Percentiles rank a stretch among this genome's conserved stretches.
Conservation (phyloP, 2,888 invertebrate genomes). For the Labia minor region DNA sequence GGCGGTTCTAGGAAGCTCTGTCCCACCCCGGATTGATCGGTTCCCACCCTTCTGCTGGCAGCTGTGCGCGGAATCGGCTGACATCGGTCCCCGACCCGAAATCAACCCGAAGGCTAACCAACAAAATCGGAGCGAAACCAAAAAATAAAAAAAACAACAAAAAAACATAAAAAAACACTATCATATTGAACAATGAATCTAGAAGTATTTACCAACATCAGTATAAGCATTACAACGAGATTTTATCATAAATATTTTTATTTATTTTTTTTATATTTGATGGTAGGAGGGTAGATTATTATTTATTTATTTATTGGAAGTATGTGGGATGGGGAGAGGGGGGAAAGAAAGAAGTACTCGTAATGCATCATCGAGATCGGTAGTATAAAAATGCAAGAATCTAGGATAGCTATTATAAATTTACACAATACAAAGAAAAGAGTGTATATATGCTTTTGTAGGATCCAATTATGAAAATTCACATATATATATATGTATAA, state of each 20-base stretch:
- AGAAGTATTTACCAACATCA: background rate
- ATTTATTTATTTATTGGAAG: too few relatives aligned
- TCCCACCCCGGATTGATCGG: background rate
- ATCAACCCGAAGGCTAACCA: background rate
- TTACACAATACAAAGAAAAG: background rate
- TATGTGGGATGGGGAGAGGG: too few relatives aligned
- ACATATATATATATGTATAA: too few relatives aligned
- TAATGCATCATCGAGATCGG: background rate
- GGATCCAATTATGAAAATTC: too few relatives aligned
- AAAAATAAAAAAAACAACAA: background rate
- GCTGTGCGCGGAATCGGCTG: background rate
- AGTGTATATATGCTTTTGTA: too few relatives aligned
- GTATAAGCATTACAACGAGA: background rate
- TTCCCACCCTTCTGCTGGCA: background rate
- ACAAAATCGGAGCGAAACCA: too few relatives aligned
- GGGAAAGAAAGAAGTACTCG: background rate
- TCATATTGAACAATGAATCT: background rate
- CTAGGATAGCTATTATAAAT: background rate
- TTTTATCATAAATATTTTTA: too few relatives aligned
- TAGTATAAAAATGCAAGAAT: background rate
- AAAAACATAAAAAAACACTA: background rate
- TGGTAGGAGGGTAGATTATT: too few relatives aligned
- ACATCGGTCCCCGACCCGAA: background rate
- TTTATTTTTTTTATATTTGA: too few relatives aligned
- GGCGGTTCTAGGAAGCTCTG: constrained; percentile 1